phyloP scores from a whole-genome alignment of 2,888 invertebrate species.

The Scrobipalpa atriplicella region DNA sequence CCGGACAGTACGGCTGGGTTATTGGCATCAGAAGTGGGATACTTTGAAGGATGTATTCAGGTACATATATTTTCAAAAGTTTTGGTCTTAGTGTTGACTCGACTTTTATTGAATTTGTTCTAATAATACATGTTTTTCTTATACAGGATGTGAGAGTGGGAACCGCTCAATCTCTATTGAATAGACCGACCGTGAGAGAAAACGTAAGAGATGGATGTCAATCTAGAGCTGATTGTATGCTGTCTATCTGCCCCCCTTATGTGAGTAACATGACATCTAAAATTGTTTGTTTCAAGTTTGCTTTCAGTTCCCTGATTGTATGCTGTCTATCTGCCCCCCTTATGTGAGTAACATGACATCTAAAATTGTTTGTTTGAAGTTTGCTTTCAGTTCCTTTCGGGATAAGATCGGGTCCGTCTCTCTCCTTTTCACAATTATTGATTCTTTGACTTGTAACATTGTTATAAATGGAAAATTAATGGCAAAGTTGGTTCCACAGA shows the following conservation, averaged over 20 bases:
- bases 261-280: slow-evolving; percentile 68
- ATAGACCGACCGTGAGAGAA: slow-evolving; percentile 90
- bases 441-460: not conserved
- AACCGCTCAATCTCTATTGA: slow-evolving; percentile 89
- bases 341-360: slow-evolving; percentile 77
- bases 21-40: slow-evolving; percentile 85
- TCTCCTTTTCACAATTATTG: not conserved
- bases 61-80: no score
- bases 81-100: no score
- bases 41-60: slow-evolving; percentile 91
- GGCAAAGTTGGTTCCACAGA: no score
- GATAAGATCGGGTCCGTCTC: no score
- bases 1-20: slow-evolving; percentile 85
- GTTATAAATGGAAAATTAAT: no score
- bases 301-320: slow-evolving; percentile 68
- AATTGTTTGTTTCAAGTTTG: not conserved
- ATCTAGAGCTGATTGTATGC: slow-evolving; percentile 87
- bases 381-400: not conserved
- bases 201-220: slow-evolving; percentile 93
- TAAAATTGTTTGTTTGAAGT: not conserved
- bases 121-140: not conserved
- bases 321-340: slow-evolving; percentile 87
- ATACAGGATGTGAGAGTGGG: slow-evolving; percentile 93
- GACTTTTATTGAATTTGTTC: no score
- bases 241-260: slow-evolving; percentile 86